Base-by-base conservation (phyloP, 2,797 vertebrate genomes). In the Euthynnus affinis region DNA sequence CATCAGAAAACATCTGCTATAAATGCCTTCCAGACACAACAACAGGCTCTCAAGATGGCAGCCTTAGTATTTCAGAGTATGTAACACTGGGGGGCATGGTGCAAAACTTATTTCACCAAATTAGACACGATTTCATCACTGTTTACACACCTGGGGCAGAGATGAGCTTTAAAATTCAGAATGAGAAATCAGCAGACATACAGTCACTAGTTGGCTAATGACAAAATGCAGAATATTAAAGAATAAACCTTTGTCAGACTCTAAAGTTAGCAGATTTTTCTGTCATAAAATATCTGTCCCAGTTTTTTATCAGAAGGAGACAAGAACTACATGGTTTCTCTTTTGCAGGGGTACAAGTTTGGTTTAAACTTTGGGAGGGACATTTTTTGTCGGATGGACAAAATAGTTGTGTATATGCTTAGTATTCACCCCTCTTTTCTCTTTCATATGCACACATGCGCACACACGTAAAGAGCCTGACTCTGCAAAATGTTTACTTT, bases 71-170 rank as follows among this genome's bases (percentile, higher is more conserved):
- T 83, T 82, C 29, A 71, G 65, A 75, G 75, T 65, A 42, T 79
- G 68, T 20, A 67, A 51, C 61, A 85, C 74, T 52, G 57, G 40
- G 14, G 71, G 77, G 76, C 76, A 77, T 22, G 32, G 60, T 67
- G 58, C 72, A 75, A 68, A 85, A 71, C 61, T 40, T 76, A 83
- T 91, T 90, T 91, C 84, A 87, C 57, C 20, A 70, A 90, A 89
- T 79, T 68, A 90, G 81, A 87, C 40, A 67, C 14, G 20, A 90
- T 93, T 90, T 91, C 87, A 90, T 92, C 90, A 93, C 63, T 80
- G 83, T 90, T 88, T 87, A 86, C 78, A 69, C 66, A 87, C 89
- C 83, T 76, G 53, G n/a, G 86, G 87, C 76, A 74, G 80, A 87
- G 65, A 76, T 15, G 0, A 67, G 58, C 37, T 78, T 80, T 76